A percentile compares a stretch with the other conserved stretches of the same genome.
phyloP scores from a whole-genome alignment of 1,140 invertebrate genomes.

The Eupristina koningsbergeri region DNA sequence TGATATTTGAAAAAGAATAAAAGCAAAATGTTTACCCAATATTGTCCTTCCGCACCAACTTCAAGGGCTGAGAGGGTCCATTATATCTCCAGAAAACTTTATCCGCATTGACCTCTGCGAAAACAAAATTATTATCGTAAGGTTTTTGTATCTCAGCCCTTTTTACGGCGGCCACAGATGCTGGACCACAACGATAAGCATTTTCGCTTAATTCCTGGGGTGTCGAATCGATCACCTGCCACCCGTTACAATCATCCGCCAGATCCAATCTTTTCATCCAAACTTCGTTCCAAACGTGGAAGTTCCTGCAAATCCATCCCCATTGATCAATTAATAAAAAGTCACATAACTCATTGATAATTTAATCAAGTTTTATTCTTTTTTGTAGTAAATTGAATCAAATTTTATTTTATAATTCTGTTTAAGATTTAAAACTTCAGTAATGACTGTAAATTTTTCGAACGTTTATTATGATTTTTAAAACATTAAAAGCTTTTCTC shows the following conservation, averaged over 20 bases:
- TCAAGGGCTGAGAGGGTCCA: slow-evolving; percentile 85
- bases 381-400: not conserved
- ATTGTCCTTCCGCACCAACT: slow-evolving; percentile 84
- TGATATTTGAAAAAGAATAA: not conserved
- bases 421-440: not conserved
- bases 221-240: slow-evolving; percentile 95
- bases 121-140: slow-evolving; percentile 89
- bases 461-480: not conserved
- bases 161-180: slow-evolving; percentile 85
- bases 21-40: slow-evolving; percentile 73
- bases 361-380: not conserved
- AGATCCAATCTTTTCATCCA: slow-evolving; percentile 93
- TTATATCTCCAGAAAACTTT: slow-evolving; percentile 89
- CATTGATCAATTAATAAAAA: not conserved
- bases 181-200: slow-evolving; percentile 87
- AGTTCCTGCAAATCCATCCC: slow-evolving; percentile 78
- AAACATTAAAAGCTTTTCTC: not conserved
- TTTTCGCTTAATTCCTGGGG: slow-evolving; percentile 90
- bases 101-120: slow-evolving; percentile 91
- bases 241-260: slow-evolving; percentile 80
- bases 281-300: slow-evolving; percentile 96
- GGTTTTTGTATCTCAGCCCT: slow-evolving; percentile 85
- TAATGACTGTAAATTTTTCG: not conserved
- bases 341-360: not conserved
- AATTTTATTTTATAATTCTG: not conserved